Evolutionary conservation across 1,140 invertebrate genomes (phyloP), one percentile per base, ranked within the genome.

Genomic region (Notospermus geniculatus): DNA sequence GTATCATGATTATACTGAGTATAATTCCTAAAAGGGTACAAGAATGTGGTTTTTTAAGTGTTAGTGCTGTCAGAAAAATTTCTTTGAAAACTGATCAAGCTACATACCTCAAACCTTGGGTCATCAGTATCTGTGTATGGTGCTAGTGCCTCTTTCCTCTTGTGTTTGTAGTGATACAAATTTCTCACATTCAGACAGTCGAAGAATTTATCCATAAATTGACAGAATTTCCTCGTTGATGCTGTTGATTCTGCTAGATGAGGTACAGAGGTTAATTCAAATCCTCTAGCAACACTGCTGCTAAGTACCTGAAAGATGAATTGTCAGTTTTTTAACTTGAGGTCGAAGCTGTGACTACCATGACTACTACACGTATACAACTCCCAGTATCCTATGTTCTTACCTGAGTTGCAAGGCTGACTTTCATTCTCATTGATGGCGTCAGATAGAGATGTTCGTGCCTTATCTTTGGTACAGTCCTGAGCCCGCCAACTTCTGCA

Each of bases 371-470:
- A n/a, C n/a, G n/a, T n/a, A n/a, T n/a, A n/a, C n/a, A n/a, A n/a
- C n/a, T n/a, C n/a, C n/a, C n/a, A 15, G 4, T 7, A 27, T 7
- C 4, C 4, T 5, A 9, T n/a, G 4, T n/a, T 50, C 46, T 50
- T 50, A 50, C 46, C 46, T 50, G 46, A 7, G 4, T n/a, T 7
- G 46, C 46, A 5, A 23, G n/a, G n/a, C 25, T 50, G 9, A 50
- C 46, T 50, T 50, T 50, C 46, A 50, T 50, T 50, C 46, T 5
- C 4, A 50, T 4, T 50, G 46, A 50, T 23, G 46, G 46, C 4
- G 46, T 50, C 5, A 50, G 25, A 9, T 27, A 27, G 5, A 50
- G n/a, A n/a, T 50, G 46, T 19, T 50, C 46, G 4, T 23, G 4
- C 5, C 4, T 5, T 4, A 50, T 50, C n/a, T 50, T 50, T 19